Percentiles rank a stretch among this genome's conserved stretches.
phyloP scores from a whole-genome alignment of 2,888 invertebrate genomes.

The Sceliomorpha sp. region DNA sequence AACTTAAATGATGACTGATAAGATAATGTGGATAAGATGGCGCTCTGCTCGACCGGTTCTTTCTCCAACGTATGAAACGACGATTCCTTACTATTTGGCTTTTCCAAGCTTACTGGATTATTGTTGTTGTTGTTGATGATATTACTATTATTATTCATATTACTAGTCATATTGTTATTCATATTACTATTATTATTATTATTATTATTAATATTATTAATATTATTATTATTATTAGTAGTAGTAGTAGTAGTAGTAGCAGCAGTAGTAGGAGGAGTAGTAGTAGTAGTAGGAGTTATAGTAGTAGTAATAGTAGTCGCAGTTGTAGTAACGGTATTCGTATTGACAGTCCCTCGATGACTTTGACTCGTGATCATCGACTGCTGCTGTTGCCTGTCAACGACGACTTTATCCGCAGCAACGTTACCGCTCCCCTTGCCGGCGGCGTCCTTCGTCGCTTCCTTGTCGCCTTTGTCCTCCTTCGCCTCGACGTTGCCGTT shows the following conservation, averaged over 20 bases:
- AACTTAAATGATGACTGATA: conserved; percentile 70
- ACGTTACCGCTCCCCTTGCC: conserved; percentile 47
- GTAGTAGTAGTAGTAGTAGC: conserved; percentile 12
- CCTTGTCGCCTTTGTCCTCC: conserved; percentile 23
- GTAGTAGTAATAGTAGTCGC: not conserved
- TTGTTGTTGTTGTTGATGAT: conserved; percentile 28
- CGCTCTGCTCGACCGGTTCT: conserved; percentile 58
- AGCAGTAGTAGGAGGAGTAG: not conserved
- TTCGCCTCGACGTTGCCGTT: conserved; percentile 26
- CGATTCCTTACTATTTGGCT: conserved; percentile 15
- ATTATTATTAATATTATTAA: conserved; percentile 42
- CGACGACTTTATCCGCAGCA: conserved; percentile 53
- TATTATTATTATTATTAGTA: conserved; percentile 36
- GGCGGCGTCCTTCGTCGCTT: conserved; percentile 40
- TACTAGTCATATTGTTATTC: conserved; percentile 19
- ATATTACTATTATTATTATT: conserved; percentile 44
- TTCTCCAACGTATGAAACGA: conserved; percentile 25
- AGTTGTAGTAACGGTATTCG: not conserved
- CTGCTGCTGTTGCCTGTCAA: conserved; percentile 56
- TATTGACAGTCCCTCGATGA: conserved; percentile 39
- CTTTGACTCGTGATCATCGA: conserved; percentile 53
- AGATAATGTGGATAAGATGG: conserved; percentile 62
- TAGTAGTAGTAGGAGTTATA: not conserved
- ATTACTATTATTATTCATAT: conserved; percentile 23
- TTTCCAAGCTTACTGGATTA: conserved; percentile 29